Conservation (phyloP, 2,113 vertebrate genomes). For the Oceanodroma tethys region DNA sequence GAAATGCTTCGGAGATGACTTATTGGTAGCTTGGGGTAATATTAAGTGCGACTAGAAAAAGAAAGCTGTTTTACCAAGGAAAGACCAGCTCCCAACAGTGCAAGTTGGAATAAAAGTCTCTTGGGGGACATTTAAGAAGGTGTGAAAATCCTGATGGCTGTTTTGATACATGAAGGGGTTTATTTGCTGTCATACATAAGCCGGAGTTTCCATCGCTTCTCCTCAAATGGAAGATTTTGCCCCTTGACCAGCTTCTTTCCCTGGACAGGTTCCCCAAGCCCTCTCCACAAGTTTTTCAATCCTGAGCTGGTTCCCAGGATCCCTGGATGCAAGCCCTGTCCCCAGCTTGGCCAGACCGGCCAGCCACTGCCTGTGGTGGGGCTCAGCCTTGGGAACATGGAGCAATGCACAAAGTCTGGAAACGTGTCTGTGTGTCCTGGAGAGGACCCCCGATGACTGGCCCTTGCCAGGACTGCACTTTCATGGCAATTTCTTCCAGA, state of each 20-base stretch:
- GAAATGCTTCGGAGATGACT: background rate
- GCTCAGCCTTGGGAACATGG: background rate
- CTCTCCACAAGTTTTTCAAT: background rate
- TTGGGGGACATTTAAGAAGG: background rate
- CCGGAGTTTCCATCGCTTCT: background rate
- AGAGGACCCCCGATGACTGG: background rate
- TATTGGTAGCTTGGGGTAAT: background rate
- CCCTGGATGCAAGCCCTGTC: background rate
- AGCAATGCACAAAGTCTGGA: background rate
- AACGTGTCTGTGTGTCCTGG: fast-evolving
- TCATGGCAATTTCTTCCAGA: background rate
- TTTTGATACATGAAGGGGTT: background rate
- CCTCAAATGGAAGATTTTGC: background rate
- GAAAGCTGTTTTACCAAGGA: background rate
- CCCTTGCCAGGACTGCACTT: background rate
- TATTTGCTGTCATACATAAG: background rate
- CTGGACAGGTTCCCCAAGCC: background rate
- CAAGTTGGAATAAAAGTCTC: background rate
- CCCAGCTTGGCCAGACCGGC: background rate
- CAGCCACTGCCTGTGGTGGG: background rate
- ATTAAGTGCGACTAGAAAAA: background rate
- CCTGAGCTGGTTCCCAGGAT: background rate
- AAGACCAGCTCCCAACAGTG: background rate
- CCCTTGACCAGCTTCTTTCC: background rate
- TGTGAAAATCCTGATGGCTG: background rate